Evolutionary conservation across 2,797 vertebrate species (phyloP).

Genomic region (Danio aesculapii): DNA sequence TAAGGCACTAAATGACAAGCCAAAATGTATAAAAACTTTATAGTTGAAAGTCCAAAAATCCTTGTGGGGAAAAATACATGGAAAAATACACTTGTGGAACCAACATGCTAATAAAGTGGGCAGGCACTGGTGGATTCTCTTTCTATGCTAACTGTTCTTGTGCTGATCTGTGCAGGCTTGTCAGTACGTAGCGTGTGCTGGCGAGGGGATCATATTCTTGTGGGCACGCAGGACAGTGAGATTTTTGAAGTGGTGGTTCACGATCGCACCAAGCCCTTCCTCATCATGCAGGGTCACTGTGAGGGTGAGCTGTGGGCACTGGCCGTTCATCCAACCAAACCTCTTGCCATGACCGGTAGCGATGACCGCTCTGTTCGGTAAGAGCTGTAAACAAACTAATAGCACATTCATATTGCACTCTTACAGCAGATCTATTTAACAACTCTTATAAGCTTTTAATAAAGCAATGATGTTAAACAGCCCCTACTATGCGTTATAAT

Average conservation of each 20-base stretch:
- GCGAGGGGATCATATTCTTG: slow-evolving; percentile 96
- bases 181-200: slow-evolving; percentile 98
- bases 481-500: not conserved
- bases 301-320: slow-evolving; percentile 98
- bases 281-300: slow-evolving; percentile 99
- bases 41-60: no score
- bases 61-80: no score
- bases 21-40: no score
- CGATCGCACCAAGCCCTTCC: slow-evolving; percentile 97
- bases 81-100: no score
- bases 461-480: no score
- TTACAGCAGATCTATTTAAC: no score
- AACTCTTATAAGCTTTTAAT: no score
- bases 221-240: slow-evolving; percentile 98
- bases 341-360: slow-evolving; percentile 96
- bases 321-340: slow-evolving; percentile 96
- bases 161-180: slow-evolving; percentile 79
- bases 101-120: no score
- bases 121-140: no score
- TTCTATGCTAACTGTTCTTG: slow-evolving; percentile 7
- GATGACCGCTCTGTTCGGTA: slow-evolving; percentile 98
- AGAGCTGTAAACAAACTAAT: not conserved
- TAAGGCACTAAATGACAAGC: no score
- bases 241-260: slow-evolving; percentile 99
- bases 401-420: not conserved